Evolutionary conservation across 2,797 vertebrate genomes (phyloP).

Genomic region (Eidolon dupreanum): DNA sequence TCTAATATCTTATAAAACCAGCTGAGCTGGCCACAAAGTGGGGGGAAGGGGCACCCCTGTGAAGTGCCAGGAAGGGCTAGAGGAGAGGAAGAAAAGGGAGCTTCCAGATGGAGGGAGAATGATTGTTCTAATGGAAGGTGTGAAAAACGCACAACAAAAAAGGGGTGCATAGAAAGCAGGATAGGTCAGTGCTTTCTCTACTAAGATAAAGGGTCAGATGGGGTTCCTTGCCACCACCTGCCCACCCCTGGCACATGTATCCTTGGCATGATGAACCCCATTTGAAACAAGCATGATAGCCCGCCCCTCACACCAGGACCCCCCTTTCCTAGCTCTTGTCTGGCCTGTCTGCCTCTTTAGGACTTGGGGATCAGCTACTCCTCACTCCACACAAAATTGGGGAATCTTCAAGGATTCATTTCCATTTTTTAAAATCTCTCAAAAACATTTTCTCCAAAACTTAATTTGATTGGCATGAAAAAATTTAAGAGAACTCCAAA

Average conservation of each 20-base stretch:
- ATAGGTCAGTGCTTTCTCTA: neutral
- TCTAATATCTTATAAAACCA: neutral
- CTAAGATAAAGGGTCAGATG: neutral
- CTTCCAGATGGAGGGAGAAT: neutral
- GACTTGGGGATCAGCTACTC: neutral
- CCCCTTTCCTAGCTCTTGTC: neutral
- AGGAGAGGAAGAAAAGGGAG: neutral
- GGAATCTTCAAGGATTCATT: neutral
- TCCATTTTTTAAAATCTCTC: neutral
- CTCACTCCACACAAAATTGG: neutral
- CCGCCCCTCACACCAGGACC: neutral
- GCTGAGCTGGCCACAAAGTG: neutral
- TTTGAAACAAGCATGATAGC: neutral
- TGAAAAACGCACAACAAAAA: neutral
- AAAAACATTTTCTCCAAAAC: neutral
- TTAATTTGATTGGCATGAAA: neutral
- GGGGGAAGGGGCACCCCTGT: too few relatives aligned
- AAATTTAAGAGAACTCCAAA: slow-evolving; percentile 39
- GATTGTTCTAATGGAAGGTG: neutral
- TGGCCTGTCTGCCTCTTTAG: neutral
- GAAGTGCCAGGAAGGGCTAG: neutral
- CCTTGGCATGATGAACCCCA: neutral
- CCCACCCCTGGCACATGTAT: neutral
- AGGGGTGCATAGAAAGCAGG: neutral
- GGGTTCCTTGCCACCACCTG: accelerated